phyloP scores from a whole-genome alignment of 2,797 vertebrate genomes.

The Scolopax bukidnonensis region DNA sequence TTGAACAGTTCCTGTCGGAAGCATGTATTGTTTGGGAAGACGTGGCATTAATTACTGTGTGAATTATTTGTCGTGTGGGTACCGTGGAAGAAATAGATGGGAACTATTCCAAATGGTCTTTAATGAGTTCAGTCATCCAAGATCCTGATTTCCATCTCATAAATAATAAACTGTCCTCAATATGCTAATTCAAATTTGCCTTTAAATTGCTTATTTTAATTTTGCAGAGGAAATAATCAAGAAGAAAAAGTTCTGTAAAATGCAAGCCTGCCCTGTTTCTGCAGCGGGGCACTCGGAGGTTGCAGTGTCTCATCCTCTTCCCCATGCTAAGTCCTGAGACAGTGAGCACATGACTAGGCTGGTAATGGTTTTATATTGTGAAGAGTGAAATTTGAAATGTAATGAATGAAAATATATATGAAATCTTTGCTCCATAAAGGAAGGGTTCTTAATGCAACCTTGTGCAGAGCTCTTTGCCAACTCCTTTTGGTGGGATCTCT shows the following conservation, averaged over 20 bases:
- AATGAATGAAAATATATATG: not conserved
- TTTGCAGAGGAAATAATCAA: constrained; percentile 63
- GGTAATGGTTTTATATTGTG: not conserved
- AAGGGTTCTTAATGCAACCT: not conserved
- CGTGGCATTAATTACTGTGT: constrained; percentile 58
- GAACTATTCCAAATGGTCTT: constrained; percentile 57
- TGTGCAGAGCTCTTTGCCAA: not conserved
- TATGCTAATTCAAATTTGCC: constrained; percentile 68
- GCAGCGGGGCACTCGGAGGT: not conserved
- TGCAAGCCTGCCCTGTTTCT: not conserved
- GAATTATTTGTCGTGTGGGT: constrained; percentile 65
- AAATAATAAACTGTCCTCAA: constrained; percentile 74
- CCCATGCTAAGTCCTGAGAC: not conserved
- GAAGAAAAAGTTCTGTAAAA: constrained; percentile 52
- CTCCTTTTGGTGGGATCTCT: not conserved
- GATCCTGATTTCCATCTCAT: constrained; percentile 76
- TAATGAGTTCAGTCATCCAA: constrained; percentile 73
- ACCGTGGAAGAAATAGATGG: constrained; percentile 56
- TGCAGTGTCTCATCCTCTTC: not conserved
- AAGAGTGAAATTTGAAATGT: not conserved
- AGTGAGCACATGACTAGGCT: not conserved
- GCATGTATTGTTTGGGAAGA: constrained; percentile 64
- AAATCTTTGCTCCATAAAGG: not conserved
- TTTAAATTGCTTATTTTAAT: constrained; percentile 70
- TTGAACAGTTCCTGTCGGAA: constrained; percentile 59